Conservation (phyloP, 1,140 invertebrate genomes). For the Conopomorpha cramerella region DNA sequence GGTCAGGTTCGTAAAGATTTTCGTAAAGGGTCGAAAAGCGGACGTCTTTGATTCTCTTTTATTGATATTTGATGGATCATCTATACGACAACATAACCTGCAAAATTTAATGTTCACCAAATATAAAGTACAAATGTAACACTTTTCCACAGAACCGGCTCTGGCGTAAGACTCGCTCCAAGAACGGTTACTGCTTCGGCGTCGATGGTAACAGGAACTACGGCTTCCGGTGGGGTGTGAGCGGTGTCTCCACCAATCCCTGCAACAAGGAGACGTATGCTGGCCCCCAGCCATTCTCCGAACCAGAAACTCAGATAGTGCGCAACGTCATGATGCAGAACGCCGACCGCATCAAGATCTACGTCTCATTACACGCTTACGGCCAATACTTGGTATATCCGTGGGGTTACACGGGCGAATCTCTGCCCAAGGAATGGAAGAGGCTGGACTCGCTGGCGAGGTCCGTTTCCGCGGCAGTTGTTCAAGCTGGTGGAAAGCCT, state of each 20-base stretch:
- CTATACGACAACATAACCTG: neutral
- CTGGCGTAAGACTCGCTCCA: slow-evolving; percentile 66
- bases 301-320: slow-evolving; percentile 71
- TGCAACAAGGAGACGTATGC: slow-evolving; percentile 73
- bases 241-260: slow-evolving; percentile 66
- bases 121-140: too few species aligned
- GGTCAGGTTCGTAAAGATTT: too few species aligned
- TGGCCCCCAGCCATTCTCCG: slow-evolving; percentile 74
- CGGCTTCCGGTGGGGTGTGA: slow-evolving; percentile 67
- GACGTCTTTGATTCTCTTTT: too few species aligned
- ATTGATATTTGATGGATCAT: too few species aligned
- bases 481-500: slow-evolving; percentile 40
- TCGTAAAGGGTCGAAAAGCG: too few species aligned
- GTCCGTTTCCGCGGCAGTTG: slow-evolving; percentile 35
- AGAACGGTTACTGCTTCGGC: slow-evolving; percentile 57
- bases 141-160: slow-evolving; percentile 51
- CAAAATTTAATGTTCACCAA: too few species aligned
- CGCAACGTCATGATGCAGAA: slow-evolving; percentile 62
- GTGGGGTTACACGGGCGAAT: slow-evolving; percentile 60
- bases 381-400: slow-evolving; percentile 65
- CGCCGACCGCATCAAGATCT: slow-evolving; percentile 62
- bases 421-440: slow-evolving; percentile 29
- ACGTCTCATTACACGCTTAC: slow-evolving; percentile 73
- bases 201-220: slow-evolving; percentile 73
- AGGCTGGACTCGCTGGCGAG: slow-evolving; percentile 28